A percentile compares a stretch with the other conserved stretches of the same genome.
phyloP scores from a whole-genome alignment of 2,113 vertebrate species.

The Cichladusa arquata region DNA sequence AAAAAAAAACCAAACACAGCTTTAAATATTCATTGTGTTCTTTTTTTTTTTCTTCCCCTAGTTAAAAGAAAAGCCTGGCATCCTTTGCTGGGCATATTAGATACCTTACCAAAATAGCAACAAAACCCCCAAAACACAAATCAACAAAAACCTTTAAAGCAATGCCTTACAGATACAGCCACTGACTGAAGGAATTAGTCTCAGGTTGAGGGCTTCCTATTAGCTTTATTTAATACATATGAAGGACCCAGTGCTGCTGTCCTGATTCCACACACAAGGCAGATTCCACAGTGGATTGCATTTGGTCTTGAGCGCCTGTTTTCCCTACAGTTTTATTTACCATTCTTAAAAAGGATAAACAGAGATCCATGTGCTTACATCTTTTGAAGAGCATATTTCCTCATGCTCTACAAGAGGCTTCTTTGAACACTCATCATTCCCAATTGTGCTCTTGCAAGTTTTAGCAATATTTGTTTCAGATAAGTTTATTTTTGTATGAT shows the following conservation, averaged over 20 bases:
- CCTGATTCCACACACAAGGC: background rate
- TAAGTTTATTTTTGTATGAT: conserved; percentile 63
- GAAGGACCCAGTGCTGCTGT: background rate
- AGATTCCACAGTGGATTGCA: background rate
- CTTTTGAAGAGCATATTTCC: conserved; percentile 32
- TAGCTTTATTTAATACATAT: background rate
- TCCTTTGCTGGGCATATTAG: background rate
- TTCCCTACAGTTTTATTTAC: background rate
- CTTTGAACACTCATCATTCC: background rate
- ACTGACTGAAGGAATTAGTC: background rate
- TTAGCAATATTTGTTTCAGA: conserved; percentile 34
- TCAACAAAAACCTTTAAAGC: background rate
- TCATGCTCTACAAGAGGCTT: background rate
- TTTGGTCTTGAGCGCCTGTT: background rate
- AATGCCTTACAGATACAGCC: background rate
- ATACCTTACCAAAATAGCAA: background rate
- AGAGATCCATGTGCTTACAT: background rate
- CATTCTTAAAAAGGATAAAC: conserved; percentile 1
- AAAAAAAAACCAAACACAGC: background rate
- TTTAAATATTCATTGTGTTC: background rate
- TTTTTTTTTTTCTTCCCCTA: background rate
- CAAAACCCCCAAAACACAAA: background rate
- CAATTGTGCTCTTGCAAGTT: conserved; percentile 14
- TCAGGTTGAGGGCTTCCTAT: background rate
- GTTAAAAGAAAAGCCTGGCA: background rate